Evolutionary conservation across 2,113 vertebrate species (phyloP).

Genomic region (Siphamia tubifer): DNA sequence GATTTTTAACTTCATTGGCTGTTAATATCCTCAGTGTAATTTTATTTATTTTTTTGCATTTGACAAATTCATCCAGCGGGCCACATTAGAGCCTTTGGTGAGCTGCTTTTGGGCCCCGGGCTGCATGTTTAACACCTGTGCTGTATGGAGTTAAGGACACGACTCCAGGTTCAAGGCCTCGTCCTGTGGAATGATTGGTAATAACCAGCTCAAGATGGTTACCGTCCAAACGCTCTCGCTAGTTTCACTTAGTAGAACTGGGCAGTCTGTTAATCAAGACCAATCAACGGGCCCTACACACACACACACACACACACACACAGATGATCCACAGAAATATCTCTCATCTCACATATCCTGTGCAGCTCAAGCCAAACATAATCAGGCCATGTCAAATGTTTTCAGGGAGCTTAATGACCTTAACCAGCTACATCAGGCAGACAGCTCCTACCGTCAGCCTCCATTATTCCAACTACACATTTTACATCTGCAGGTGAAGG

Average conservation of each 20-base stretch:
- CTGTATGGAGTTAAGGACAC: too few species aligned
- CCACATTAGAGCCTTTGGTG: too few species aligned
- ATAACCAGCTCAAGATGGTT: conserved; percentile 79
- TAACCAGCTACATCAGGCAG: conserved; percentile 33
- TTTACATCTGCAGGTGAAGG: neutral
- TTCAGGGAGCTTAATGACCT: conserved; percentile 44
- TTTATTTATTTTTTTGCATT: too few species aligned
- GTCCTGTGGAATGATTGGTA: conserved; percentile 61
- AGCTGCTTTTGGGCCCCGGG: too few species aligned
- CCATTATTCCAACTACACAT: neutral
- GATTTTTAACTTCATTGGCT: too few species aligned
- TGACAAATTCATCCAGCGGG: too few species aligned
- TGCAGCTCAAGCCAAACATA: conserved; percentile 51
- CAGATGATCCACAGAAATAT: conserved; percentile 23
- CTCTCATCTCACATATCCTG: conserved; percentile 37
- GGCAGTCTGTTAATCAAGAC: conserved; percentile 70
- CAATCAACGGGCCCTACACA: conserved; percentile 66
- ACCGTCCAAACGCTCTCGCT: conserved; percentile 35
- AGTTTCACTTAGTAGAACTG: conserved; percentile 48
- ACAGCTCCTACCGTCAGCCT: neutral
- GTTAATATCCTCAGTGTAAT: too few species aligned
- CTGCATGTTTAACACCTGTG: too few species aligned
- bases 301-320: conserved; percentile 28
- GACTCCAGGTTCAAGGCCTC: conserved; percentile 45
- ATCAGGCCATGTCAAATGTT: conserved; percentile 67